Evolutionary conservation across 2,888 invertebrate genomes (phyloP).

Genomic region (Dilophus febrilis): DNA sequence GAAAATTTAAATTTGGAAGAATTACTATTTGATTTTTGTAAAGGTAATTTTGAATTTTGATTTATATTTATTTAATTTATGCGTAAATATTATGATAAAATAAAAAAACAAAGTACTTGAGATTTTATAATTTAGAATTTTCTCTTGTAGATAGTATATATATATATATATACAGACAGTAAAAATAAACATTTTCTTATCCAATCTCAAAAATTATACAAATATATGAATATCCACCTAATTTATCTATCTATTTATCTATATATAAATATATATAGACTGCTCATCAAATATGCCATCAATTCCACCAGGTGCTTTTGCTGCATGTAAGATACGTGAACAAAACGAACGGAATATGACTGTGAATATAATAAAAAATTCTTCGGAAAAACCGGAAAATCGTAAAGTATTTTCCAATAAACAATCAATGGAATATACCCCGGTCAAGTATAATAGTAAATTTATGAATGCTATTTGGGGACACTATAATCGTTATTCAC

Average conservation of each 20-base stretch:
- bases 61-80: too few species aligned
- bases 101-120: too few species aligned
- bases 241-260: too few species aligned
- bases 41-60: not conserved
- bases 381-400: slow-evolving; percentile 18
- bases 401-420: slow-evolving; percentile 13
- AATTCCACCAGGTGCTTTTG: slow-evolving; percentile 62
- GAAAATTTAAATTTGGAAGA: not conserved
- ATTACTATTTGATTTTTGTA: not conserved
- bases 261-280: not conserved
- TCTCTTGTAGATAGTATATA: too few species aligned
- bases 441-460: slow-evolving; percentile 67
- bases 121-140: not conserved
- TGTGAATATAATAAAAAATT: slow-evolving; percentile 34
- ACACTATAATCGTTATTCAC: slow-evolving; percentile 74
- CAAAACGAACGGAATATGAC: slow-evolving; percentile 31
- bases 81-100: too few species aligned
- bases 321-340: slow-evolving; percentile 47
- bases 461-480: slow-evolving; percentile 87
- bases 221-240: too few species aligned
- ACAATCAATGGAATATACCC: slow-evolving; percentile 46
- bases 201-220: too few species aligned
- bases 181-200: too few species aligned
- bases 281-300: slow-evolving; percentile 39
- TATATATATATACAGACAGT: too few species aligned